phyloP scores from a whole-genome alignment of 2,888 invertebrate species.

The Tetanocera ferruginea region DNA sequence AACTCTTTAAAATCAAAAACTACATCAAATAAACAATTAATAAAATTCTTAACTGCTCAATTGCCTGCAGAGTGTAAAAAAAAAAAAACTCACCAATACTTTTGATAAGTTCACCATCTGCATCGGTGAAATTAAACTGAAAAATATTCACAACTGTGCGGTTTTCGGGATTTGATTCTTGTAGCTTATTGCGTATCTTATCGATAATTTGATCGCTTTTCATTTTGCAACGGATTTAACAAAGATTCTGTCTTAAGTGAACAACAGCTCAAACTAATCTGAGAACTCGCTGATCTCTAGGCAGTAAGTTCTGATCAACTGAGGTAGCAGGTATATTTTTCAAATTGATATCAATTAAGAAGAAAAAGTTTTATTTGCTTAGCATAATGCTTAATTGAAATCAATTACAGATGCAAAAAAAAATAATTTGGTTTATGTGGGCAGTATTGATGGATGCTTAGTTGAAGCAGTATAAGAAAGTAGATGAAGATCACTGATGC shows the following conservation, averaged over 20 bases:
- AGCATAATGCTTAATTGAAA: slow-evolving; percentile 67
- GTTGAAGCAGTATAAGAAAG: no score
- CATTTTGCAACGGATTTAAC: slow-evolving; percentile 52
- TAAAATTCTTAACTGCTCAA: background rate
- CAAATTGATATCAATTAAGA: slow-evolving; percentile 37
- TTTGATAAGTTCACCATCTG: slow-evolving; percentile 65
- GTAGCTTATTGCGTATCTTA: slow-evolving; percentile 64
- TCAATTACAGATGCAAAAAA: slow-evolving; percentile 53
- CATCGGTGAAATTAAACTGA: slow-evolving; percentile 65
- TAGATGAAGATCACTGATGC: no score
- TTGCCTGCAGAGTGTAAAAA: background rate
- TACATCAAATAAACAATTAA: slow-evolving; percentile 54
- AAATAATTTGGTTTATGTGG: slow-evolving; percentile 5
- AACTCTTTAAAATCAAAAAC: slow-evolving; percentile 69
- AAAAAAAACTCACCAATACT: slow-evolving; percentile 58
- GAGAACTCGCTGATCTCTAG: background rate
- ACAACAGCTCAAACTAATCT: slow-evolving; percentile 29
- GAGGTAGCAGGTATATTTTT: background rate
- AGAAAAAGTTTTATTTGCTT: slow-evolving; percentile 39
- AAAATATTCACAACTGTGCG: slow-evolving; percentile 63
- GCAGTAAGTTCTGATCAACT: background rate
- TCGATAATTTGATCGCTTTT: slow-evolving; percentile 67
- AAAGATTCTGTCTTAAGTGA: slow-evolving; percentile 2
- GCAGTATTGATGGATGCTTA: slow-evolving; percentile 12
- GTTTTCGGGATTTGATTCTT: slow-evolving; percentile 62